phyloP scores from a whole-genome alignment of 2,113 vertebrate species.

The Poeciliopsis prolifica region DNA sequence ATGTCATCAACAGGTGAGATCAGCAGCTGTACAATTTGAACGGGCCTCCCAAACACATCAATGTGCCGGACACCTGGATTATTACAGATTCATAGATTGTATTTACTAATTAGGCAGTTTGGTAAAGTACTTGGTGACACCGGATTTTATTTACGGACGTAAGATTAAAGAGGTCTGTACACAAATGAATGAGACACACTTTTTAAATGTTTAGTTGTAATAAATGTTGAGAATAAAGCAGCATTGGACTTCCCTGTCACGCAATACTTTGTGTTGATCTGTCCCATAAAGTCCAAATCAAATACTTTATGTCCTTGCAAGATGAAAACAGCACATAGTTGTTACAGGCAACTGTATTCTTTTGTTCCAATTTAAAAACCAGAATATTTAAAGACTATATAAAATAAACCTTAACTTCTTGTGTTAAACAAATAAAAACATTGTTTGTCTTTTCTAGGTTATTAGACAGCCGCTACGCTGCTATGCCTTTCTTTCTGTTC shows the following conservation, averaged over 20 bases:
- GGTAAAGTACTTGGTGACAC: not conserved
- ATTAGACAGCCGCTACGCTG: conserved; percentile 60
- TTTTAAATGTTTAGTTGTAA: not conserved
- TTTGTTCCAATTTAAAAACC: not conserved
- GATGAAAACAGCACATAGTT: not conserved
- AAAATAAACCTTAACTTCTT: not conserved
- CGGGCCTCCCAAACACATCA: not conserved
- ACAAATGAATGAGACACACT: too few species aligned
- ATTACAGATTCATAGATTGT: not conserved
- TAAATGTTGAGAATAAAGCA: too few species aligned
- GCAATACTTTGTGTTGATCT: too few species aligned
- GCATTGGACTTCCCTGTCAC: too few species aligned
- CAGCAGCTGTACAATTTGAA: not conserved
- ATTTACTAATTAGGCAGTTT: not conserved
- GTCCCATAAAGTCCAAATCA: too few species aligned
- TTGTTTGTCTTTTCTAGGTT: conserved; percentile 45
- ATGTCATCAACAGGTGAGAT: conserved; percentile 82
- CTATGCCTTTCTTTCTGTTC: conserved; percentile 82
- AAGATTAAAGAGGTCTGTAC: not conserved
- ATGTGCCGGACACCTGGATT: not conserved
- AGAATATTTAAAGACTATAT: not conserved
- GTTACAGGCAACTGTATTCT: not conserved
- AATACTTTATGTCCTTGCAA: too few species aligned
- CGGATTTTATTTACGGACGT: not conserved
- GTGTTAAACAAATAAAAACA: not conserved